Conservation (phyloP, 53 echinoderm and acorn worm species). For the Paracentrotus lividus region DNA sequence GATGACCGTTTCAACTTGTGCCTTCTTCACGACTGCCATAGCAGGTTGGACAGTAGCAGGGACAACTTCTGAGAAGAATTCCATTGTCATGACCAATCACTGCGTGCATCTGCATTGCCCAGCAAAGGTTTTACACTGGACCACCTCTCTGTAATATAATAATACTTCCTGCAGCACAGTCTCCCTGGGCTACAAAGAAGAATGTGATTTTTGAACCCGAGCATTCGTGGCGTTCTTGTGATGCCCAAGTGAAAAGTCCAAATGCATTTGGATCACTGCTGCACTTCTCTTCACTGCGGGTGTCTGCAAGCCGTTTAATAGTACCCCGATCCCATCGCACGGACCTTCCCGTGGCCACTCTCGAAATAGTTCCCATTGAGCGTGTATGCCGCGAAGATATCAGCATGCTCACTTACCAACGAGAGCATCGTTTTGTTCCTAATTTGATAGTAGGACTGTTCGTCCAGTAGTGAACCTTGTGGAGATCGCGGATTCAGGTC, state of each 20-base stretch:
- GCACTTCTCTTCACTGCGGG: slow-evolving; percentile 67
- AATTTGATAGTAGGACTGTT: slow-evolving; percentile 75
- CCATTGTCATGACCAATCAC: slow-evolving; percentile 64
- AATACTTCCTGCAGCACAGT: slow-evolving; percentile 60
- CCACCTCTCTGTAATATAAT: slow-evolving; percentile 59
- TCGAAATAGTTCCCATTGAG: slow-evolving; percentile 78
- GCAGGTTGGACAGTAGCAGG: slow-evolving; percentile 71
- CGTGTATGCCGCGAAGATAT: slow-evolving; percentile 66
- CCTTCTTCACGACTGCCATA: not conserved
- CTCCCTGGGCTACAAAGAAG: slow-evolving; percentile 65
- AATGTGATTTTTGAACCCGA: not conserved
- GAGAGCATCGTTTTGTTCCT: slow-evolving; percentile 74
- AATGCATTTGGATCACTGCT: slow-evolving; percentile 76
- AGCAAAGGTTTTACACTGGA: slow-evolving; percentile 62
- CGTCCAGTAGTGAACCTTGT: slow-evolving; percentile 73
- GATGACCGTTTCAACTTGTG: too few relatives aligned
- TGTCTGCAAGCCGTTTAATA: slow-evolving; percentile 74
- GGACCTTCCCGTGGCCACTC: slow-evolving; percentile 76
- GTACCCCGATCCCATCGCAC: slow-evolving; percentile 78
- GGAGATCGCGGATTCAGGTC: slow-evolving; percentile 33
- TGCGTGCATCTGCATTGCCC: slow-evolving; percentile 65
- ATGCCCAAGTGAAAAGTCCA: slow-evolving; percentile 74
- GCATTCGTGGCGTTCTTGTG: slow-evolving; percentile 64
- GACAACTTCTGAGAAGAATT: slow-evolving; percentile 47
- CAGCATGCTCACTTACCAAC: slow-evolving; percentile 50